Evolutionary conservation across 2,888 invertebrate species (phyloP).

Genomic region (Elmis aenea): DNA sequence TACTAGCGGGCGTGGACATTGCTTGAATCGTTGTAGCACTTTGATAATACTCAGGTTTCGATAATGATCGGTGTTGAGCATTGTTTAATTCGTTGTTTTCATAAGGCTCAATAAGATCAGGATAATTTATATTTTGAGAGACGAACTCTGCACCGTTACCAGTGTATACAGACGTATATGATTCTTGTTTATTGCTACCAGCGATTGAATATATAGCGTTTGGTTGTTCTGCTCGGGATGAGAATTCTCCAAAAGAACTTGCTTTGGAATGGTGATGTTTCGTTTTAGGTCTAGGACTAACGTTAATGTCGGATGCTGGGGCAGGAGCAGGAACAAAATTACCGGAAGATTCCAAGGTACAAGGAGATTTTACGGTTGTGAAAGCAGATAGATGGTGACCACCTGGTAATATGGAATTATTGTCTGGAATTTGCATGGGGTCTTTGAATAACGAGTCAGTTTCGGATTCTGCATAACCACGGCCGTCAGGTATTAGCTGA

Average conservation of each 20-base stretch:
- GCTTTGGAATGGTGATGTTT: constrained; percentile 40
- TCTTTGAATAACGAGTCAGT: constrained; percentile 49
- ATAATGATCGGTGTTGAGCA: constrained; percentile 49
- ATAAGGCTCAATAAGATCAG: constrained; percentile 62
- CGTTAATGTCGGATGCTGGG: constrained; percentile 48
- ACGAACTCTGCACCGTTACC: constrained; percentile 59
- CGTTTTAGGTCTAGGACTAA: constrained; percentile 50
- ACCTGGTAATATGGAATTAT: constrained; percentile 41
- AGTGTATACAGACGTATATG: constrained; percentile 70
- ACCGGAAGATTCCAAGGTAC: constrained; percentile 47
- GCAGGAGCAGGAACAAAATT: constrained; percentile 53
- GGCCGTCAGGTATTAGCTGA: constrained; percentile 44
- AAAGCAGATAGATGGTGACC: constrained; percentile 53
- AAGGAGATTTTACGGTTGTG: constrained; percentile 52
- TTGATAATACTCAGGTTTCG: constrained; percentile 54
- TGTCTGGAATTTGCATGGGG: constrained; percentile 29
- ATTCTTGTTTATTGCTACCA: constrained; percentile 64
- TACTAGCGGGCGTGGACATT: constrained; percentile 37
- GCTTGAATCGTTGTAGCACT: constrained; percentile 51
- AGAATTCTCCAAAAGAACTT: constrained; percentile 42
- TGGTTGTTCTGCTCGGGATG: constrained; percentile 53
- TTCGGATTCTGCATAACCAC: constrained; percentile 51
- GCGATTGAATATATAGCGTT: constrained; percentile 75
- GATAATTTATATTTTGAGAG: constrained; percentile 60
- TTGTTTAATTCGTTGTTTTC: constrained; percentile 48